Base-by-base conservation (phyloP, 2,888 invertebrate species). In the Lacanobia oleracea region DNA sequence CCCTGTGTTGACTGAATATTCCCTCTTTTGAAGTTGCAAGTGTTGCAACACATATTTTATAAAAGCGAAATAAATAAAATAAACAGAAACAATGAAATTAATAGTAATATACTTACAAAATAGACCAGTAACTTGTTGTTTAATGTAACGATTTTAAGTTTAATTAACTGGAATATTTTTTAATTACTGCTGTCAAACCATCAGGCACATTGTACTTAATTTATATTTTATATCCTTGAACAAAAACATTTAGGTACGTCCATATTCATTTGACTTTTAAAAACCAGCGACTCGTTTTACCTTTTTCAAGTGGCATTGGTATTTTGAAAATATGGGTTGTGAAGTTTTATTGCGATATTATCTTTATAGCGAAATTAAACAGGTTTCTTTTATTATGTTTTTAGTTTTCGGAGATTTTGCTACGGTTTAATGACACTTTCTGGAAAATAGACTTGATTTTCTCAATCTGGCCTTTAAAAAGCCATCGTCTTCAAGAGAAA, bases 281-380 rank as follows among this genome's bases (percentile, higher is more conserved):
- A 71, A 56, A n/a, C 37, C 27, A 54, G 14, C 37, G 60, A 78
- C 61, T 62, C 1, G 69, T 69, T 73, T 73, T 59, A 56, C 71
- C 71, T 27, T 61, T 56, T 78, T 45, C 14, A 59, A 27, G 27
- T 48, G 68, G 37, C 45, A 48, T 73, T 73, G 59, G 78, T 77
- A 70, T 71, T 71, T 70, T 54, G 62, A 57, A 78, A 78, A 78
- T 62, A 62, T 62, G 50, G 54, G 33, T 63, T 51, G 45, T 45
- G 48, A 12, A n/a, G 51, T 75, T n/a, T 60, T 72, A 54, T 79
- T 64, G 50, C 45, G 23, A 64, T 64, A 50, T 72, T 64, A 75
- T 79, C 59, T 64, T 54, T 63, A 50, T 14, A 72, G 37, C 54
- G 27, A 51, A 45, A 48, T 33, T 45, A 53, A 79, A 60, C 54